Percentiles rank a stretch among this genome's conserved stretches.
phyloP scores from a whole-genome alignment of 1,140 invertebrate species.

The Asbolus verrucosus region DNA sequence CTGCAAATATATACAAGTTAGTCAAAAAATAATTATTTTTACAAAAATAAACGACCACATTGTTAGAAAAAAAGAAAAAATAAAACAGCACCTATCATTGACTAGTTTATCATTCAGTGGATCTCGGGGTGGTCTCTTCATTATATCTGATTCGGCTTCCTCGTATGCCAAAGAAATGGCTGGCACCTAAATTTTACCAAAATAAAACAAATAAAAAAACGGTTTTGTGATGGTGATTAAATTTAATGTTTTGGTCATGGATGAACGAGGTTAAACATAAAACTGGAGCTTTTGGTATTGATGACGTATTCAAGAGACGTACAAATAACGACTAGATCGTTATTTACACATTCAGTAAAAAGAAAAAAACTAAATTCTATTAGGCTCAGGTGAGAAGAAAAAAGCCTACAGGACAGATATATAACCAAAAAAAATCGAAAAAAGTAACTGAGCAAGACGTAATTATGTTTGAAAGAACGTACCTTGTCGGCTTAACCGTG shows the following conservation, averaged over 20 bases:
- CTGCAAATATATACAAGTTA: constrained; percentile 36
- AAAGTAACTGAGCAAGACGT: constrained; percentile 24
- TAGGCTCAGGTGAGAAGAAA: constrained; percentile 28
- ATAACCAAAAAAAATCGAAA: not conserved
- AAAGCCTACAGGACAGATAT: constrained; percentile 13
- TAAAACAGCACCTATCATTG: constrained; percentile 87
- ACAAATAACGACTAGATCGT: not conserved
- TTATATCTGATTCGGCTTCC: constrained; percentile 99
- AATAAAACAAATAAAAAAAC: constrained; percentile 49
- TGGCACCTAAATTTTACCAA: constrained; percentile 79
- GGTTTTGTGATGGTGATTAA: constrained; percentile 12
- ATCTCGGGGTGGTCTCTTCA: constrained; percentile 99
- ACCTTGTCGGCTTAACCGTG: constrained; percentile 26
- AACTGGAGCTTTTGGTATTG: not conserved
- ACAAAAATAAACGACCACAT: constrained; percentile 47
- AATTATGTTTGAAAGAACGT: constrained; percentile 5
- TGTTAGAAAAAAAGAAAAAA: constrained; percentile 56
- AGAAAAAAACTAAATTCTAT: constrained; percentile 2
- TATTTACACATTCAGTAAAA: not conserved
- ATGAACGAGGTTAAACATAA: constrained; percentile 8
- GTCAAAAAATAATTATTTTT: constrained; percentile 20
- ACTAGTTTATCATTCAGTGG: constrained; percentile 96
- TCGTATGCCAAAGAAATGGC: constrained; percentile 99
- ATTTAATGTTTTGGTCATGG: constrained; percentile 24
- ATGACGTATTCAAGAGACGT: not conserved